Percentiles rank a stretch among this genome's conserved stretches.
phyloP scores from a whole-genome alignment of 2,888 invertebrate genomes.

The Eupithecia subumbrata region DNA sequence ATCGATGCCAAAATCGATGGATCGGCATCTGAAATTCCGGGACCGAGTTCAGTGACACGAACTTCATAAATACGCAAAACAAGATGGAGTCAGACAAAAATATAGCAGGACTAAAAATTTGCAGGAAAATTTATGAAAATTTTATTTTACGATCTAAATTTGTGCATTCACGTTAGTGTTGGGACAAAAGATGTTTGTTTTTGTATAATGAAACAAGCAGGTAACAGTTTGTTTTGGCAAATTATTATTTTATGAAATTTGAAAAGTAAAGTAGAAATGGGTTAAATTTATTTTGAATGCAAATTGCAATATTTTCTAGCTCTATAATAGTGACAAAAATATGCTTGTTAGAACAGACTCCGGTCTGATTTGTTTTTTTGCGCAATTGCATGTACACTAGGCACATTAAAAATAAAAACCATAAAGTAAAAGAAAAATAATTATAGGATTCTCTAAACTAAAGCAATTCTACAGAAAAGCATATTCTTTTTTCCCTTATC shows the following conservation, averaged over 20 bases:
- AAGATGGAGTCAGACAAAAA: slow-evolving; percentile 34
- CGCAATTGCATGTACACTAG: neutral
- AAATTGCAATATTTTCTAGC: neutral
- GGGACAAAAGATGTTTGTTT: neutral
- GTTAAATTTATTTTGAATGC: neutral
- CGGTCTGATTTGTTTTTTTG: too few relatives aligned
- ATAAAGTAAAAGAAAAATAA: neutral
- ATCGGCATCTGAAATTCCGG: neutral
- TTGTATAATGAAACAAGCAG: neutral
- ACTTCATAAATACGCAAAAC: slow-evolving; percentile 41
- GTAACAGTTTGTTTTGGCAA: neutral
- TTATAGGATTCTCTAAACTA: neutral
- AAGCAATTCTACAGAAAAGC: neutral
- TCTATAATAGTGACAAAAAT: neutral
- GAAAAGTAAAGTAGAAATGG: neutral
- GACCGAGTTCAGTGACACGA: slow-evolving; percentile 16
- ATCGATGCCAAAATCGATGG: neutral
- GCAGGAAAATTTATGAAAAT: slow-evolving; percentile 51
- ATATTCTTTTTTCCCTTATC: slow-evolving; percentile 12
- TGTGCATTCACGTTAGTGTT: neutral
- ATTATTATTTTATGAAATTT: neutral
- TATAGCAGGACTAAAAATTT: slow-evolving; percentile 41
- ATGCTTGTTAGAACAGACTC: too few relatives aligned
- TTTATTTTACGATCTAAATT: slow-evolving; percentile 55
- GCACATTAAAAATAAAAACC: neutral